Evolutionary conservation across 2,797 vertebrate genomes (phyloP).

Genomic region (Trematomus bernacchii): DNA sequence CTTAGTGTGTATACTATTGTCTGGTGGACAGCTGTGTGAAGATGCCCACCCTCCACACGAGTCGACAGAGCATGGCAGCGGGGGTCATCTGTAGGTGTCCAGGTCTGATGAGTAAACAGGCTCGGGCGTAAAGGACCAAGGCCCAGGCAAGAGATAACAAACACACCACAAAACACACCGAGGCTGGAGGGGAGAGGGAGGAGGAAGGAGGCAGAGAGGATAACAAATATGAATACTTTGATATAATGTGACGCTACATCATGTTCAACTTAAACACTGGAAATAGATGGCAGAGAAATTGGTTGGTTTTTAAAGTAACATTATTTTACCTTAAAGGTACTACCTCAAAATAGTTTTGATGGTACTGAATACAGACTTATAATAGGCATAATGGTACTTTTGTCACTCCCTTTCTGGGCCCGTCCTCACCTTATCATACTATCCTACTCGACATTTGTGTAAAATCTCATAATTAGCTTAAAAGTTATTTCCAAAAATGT

Average conservation of each 20-base stretch:
- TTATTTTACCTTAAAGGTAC: too few relatives aligned
- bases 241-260: background rate
- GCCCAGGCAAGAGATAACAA: slow-evolving; percentile 89
- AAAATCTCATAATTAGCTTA: too few relatives aligned
- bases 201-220: slow-evolving; percentile 5
- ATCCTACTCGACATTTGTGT: too few relatives aligned
- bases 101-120: slow-evolving; percentile 84
- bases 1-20: background rate
- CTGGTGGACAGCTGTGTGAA: slow-evolving; percentile 8
- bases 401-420: too few relatives aligned
- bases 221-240: background rate
- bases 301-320: background rate
- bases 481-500: too few relatives aligned
- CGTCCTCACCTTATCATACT: too few relatives aligned
- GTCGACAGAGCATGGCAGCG: slow-evolving; percentile 86
- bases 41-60: slow-evolving; percentile 87
- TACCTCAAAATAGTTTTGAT: too few relatives aligned
- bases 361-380: too few relatives aligned
- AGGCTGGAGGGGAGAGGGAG: slow-evolving; percentile 60
- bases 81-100: slow-evolving; percentile 83
- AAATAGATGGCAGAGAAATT: background rate
- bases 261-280: slow-evolving; percentile 4
- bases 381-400: too few relatives aligned
- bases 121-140: slow-evolving; percentile 86
- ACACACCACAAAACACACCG: slow-evolving; percentile 86